Conservation (phyloP, 2,797 vertebrate species). For the Hypotaenidia okinawae region DNA sequence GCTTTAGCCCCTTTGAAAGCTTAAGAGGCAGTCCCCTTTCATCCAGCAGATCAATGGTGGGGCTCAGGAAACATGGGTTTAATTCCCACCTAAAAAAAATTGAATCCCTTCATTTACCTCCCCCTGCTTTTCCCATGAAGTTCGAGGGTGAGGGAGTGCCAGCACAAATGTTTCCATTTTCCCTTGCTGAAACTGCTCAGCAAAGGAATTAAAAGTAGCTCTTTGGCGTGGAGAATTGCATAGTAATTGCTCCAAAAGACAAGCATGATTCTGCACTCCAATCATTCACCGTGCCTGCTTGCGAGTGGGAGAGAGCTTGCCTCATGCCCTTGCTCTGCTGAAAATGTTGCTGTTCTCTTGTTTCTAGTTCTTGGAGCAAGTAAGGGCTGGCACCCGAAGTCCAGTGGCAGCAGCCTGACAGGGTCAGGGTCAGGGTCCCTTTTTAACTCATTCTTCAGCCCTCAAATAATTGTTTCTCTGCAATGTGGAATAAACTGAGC, state of each 20-base stretch:
- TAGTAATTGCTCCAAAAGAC: neutral
- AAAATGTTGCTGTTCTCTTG: neutral
- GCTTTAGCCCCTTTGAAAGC: conserved; percentile 43
- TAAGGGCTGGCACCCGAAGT: neutral
- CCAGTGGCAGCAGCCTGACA: neutral
- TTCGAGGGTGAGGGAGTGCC: neutral
- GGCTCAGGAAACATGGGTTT: conserved; percentile 7
- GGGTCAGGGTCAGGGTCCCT: neutral
- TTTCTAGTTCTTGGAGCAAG: neutral
- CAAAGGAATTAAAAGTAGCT: neutral
- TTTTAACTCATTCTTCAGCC: neutral
- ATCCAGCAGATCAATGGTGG: neutral
- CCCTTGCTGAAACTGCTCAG: neutral
- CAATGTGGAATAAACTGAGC: neutral
- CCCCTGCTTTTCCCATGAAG: conserved; percentile 48
- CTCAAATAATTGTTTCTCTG: neutral
- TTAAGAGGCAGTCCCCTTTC: conserved; percentile 30
- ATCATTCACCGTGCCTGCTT: neutral
- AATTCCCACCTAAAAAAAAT: conserved; percentile 30
- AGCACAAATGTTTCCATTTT: conserved; percentile 35
- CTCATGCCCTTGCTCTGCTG: neutral
- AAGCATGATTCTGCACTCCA: neutral
- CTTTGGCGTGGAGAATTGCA: neutral
- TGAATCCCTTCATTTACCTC: conserved; percentile 46
- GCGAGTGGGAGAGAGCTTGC: neutral